Percentiles rank a stretch among this genome's conserved stretches.
Conservation (phyloP, 1,140 invertebrate species). For the Drosophila repleta region DNA sequence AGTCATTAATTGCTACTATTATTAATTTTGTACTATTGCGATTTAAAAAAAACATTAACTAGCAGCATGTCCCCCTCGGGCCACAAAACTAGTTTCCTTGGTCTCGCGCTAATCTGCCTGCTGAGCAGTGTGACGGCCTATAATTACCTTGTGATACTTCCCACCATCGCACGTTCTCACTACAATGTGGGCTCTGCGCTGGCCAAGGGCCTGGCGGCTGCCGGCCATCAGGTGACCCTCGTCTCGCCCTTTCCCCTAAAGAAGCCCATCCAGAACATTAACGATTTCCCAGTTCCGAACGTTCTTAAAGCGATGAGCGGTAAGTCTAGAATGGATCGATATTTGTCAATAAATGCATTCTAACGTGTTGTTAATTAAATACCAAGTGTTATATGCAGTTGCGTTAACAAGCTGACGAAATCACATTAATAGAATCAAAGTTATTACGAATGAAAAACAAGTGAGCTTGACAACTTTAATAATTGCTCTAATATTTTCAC, state of each 20-base stretch:
- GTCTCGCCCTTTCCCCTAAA: constrained; percentile 85
- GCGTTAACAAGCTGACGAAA: neutral
- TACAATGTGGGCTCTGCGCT: constrained; percentile 85
- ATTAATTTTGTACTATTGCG: constrained; percentile 1
- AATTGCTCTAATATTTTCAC: no score
- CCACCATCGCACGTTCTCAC: constrained; percentile 85
- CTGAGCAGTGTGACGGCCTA: constrained; percentile 62
- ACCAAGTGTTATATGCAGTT: neutral
- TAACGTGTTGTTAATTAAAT: neutral
- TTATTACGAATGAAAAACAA: no score
- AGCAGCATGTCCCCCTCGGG: constrained; percentile 14
- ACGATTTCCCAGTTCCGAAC: constrained; percentile 79
- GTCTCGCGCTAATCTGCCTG: constrained; percentile 47
- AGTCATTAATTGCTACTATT: constrained; percentile 10
- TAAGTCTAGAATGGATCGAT: constrained; percentile 9
- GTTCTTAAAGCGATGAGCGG: constrained; percentile 46
- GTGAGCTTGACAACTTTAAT: no score
- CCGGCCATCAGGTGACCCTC: constrained; percentile 86
- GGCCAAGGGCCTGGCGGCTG: constrained; percentile 85
- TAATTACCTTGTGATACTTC: constrained; percentile 84
- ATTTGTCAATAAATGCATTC: neutral
- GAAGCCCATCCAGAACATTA: constrained; percentile 84
- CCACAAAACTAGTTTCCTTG: constrained; percentile 48
- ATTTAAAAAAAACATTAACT: neutral
- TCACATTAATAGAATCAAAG: neutral